Base-by-base conservation (phyloP, 2,888 invertebrate genomes). In the Nezara viridula region DNA sequence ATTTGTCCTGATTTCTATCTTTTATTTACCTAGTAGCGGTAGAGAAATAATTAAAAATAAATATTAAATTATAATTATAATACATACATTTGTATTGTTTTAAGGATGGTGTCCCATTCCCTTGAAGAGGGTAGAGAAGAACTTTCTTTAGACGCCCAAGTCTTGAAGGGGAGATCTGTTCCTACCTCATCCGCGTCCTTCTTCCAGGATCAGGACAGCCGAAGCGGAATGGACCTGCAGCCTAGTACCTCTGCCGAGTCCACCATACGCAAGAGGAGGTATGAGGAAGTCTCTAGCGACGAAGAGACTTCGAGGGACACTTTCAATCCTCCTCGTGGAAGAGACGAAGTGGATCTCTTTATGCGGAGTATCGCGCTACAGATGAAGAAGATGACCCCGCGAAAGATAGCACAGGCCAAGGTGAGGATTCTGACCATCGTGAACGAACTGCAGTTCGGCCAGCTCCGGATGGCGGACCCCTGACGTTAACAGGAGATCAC, bases 401-500 rank as follows among this genome's bases (percentile, higher is more conserved):
- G 44, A 10, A 81, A 81, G 81, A 47, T 81, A 16, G 81, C 44
- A 5, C 44, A 81, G 44, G 81, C 81, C 19, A 81, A 81, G 44
- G 44, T 81, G n/a, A 81, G 81, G 44, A 81, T 81, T n/a, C 81
- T 81, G 2, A 81, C 81, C 14, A n/a, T 81, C 24, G 81, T 81
- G 24, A 81, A 81, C 44, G 81, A 81, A n/a, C 81, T 81, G 10
- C 81, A 81, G 44, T 81, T 81, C 81, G 81, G 81, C n/a, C 44
- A 81, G 81, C 24, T 81, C 14, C 24, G 81, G 81, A 24, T 81
- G 81, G 44, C n/a, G 16, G 81, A 44, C 19, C 37, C 32, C 7
- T 32, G 21, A 73, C 19, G 19, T 73, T 16, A 60, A 60, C 16
- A 37, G 2, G 66, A 19, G 19, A 9, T 32, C 5, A 73, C n/a